Evolutionary conservation across 35 echinoderm and acorn worm species (phyloP), one percentile per base, ranked within the genome.

Genomic region (Patiria miniata): DNA sequence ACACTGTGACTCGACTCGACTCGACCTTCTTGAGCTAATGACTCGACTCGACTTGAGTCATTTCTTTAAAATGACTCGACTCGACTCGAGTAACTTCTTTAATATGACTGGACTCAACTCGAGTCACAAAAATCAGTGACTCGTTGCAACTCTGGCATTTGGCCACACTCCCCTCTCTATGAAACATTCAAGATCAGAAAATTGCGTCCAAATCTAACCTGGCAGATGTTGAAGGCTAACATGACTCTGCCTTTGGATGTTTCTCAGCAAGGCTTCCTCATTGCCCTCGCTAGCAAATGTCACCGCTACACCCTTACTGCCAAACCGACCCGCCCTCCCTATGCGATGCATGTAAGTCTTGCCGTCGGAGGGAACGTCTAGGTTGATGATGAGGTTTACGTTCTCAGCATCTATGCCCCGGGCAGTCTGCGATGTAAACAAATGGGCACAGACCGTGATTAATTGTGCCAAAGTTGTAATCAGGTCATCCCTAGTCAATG

Each of bases 311-410:
- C 95, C 95, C 38, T 98, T 86, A 19, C 92, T 98, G 1, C 95
- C 95, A 87, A 94, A 98, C 39, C 95, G 44, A 18, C 95, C 95
- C 10, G 95, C 95, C 79, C 95, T 68, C 3, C 95, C 95, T 69
- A 98, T 98, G 52, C 95, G 92, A 87, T 98, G 95, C 12, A 98
- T 53, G 59, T 98, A 98, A 1, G 95, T 98, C 90, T 98, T 98
- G 37, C 82, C 83, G 60, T 98, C 95, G 33, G 61, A 52, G 0
- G 95, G 95, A 39, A 98, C 89, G 79, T 98, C 95, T 40, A 98
- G 78, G 47, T 98, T 98, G 34, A 98, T 83, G 55, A 98, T 91
- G 5, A 98, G 89, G 78, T 98, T 98, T 7, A 98, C 92, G 59
- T 94, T 98, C 61, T 98, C 95, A 56, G 95, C 95, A 92, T 98